Evolutionary conservation across 2,113 vertebrate genomes (phyloP).

Genomic region (Girardinichthys multiradiatus): DNA sequence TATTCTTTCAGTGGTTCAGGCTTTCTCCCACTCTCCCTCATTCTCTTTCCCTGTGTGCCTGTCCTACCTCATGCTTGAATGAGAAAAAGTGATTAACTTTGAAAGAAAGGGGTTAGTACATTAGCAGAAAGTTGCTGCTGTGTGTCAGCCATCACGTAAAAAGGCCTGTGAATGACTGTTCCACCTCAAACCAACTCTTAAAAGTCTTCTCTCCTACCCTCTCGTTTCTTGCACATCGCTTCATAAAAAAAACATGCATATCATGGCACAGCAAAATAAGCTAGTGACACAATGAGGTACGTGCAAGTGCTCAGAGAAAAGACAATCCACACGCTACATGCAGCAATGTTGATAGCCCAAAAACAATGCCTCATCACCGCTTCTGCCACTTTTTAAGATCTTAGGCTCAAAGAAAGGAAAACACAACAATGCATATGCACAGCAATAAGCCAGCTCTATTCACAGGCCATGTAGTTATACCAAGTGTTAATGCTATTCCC

Average conservation of each 20-base stretch:
- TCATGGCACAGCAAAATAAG: constrained; percentile 37
- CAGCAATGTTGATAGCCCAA: constrained; percentile 50
- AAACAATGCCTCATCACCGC: constrained; percentile 61
- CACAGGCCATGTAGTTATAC: constrained; percentile 48
- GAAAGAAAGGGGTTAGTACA: constrained; percentile 44
- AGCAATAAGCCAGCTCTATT: constrained; percentile 53
- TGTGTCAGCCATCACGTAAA: constrained; percentile 46
- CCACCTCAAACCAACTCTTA: constrained; percentile 22
- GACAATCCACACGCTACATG: constrained; percentile 36
- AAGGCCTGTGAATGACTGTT: constrained; percentile 19
- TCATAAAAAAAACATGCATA: constrained; percentile 1
- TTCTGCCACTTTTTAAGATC: constrained; percentile 58
- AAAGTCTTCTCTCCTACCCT: constrained; percentile 28
- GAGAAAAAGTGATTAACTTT: constrained; percentile 62
- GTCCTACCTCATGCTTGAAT: constrained; percentile 50
- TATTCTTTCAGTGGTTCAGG: constrained; percentile 59
- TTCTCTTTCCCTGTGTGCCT: not conserved
- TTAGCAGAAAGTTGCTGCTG: constrained; percentile 38
- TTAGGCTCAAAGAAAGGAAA: constrained; percentile 45
- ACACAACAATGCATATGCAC: constrained; percentile 52
- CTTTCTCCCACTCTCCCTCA: constrained; percentile 10
- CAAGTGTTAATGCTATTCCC: constrained; percentile 63
- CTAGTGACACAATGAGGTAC: constrained; percentile 37
- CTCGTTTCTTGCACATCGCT: constrained; percentile 21
- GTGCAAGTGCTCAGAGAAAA: constrained; percentile 30